A percentile compares a stretch with the other conserved stretches of the same genome.
Evolutionary conservation across 2,113 vertebrate species (phyloP).

Genomic region (Zeus faber): DNA sequence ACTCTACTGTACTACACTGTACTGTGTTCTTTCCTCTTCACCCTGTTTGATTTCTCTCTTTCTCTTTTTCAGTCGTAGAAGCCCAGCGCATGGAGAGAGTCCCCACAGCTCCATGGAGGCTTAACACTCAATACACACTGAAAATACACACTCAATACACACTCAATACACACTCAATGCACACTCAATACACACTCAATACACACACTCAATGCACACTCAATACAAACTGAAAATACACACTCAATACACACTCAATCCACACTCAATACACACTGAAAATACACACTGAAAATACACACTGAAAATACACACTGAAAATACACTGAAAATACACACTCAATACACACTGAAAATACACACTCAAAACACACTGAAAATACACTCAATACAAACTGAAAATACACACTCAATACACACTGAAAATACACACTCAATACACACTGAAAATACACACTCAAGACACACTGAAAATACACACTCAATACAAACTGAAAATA

Average conservation of each 20-base stretch:
- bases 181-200: no score
- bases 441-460: no score
- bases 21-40: constrained; percentile 22
- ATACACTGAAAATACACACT: no score
- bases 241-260: neutral
- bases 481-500: no score
- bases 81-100: constrained; percentile 64
- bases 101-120: constrained; percentile 61
- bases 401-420: no score
- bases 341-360: no score
- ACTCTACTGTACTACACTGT: neutral
- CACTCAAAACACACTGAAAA: no score
- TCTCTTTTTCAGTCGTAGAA: constrained; percentile 47
- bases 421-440: no score
- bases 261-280: neutral
- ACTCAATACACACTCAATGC: constrained; percentile 1
- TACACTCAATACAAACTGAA: no score
- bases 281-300: neutral
- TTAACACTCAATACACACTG: constrained; percentile 16
- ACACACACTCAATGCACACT: neutral
- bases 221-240: neutral
- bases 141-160: neutral
- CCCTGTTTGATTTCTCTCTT: constrained; percentile 2
- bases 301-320: neutral
- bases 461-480: no score